Evolutionary conservation across 2,797 vertebrate genomes (phyloP), one percentile per base, ranked within the genome.

Genomic region (Decapterus maruadsi): DNA sequence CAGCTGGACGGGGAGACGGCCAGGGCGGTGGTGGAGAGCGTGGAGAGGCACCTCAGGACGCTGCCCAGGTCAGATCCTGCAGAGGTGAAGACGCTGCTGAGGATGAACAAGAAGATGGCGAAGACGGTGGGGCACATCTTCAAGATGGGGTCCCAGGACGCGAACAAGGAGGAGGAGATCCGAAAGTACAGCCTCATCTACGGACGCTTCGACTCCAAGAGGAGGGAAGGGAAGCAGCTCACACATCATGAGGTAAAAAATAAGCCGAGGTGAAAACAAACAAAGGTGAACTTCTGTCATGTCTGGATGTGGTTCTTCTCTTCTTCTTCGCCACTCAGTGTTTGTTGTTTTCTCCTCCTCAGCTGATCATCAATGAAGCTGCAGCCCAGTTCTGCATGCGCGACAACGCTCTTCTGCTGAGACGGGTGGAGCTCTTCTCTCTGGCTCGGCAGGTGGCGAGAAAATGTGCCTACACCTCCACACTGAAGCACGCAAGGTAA

Each of bases 311-410:
- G 0, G 20, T 65, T 34, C 13, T 68, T 46, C 59, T 62, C 58
- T 20, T 14, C 56, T 42, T 26, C 2, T 87, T 46, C 55, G 69
- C 78, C 60, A 88, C 60, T 72, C 60, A 26, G 40, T 85, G 57
- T 57, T 85, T 83, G 77, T 34, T 34, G 31, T 34, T 34, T 26
- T 34, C 31, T 68, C 81, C 59, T 85, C 75, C 70, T 59, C 94
- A 99, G 98, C 87, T 99, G 88, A 98, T 98, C 91, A 98, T 99
- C 94, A 99, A 99, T 4, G 98, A 99, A 89, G 97, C 97, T 0
- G 97, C 98, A 0, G 97, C 98, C 34, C 98, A 98, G 93, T 98
- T 99, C 93, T 99, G 98, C 86, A 96, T 98, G 86, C 95, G 97
- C 11, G 97, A 99, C 93, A 97, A 98, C 75, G 97, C 97, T 0